Percentiles rank a stretch among this genome's conserved stretches.
Conservation (phyloP, 2,797 vertebrate species). For the Chelidonichthys spinosus region DNA sequence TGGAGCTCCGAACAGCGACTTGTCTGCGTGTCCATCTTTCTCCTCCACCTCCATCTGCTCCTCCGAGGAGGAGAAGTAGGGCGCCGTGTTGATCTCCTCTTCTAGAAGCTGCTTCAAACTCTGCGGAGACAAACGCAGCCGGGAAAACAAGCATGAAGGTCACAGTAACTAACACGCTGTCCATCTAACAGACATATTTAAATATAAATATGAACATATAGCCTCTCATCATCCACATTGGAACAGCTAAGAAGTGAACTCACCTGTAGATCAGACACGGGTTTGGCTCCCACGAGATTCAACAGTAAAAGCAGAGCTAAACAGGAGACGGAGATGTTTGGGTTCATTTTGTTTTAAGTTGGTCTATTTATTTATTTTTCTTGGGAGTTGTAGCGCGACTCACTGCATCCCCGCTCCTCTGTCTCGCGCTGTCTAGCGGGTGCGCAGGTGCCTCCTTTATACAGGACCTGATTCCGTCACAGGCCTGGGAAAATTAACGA, state of each 20-base stretch:
- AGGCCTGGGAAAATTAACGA: slow-evolving; percentile 63
- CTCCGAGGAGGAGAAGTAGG: slow-evolving; percentile 42
- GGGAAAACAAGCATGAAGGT: background rate
- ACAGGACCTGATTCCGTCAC: slow-evolving; percentile 74
- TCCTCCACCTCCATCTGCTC: slow-evolving; percentile 54
- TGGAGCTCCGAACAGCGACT: too few relatives aligned
- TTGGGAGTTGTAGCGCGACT: background rate
- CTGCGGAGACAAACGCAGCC: slow-evolving; percentile 42
- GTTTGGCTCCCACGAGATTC: slow-evolving; percentile 61
- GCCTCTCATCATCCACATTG: too few relatives aligned
- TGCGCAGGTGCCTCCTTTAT: slow-evolving; percentile 75
- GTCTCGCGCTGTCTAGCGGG: slow-evolving; percentile 5
- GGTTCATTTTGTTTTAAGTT: slow-evolving; percentile 41
- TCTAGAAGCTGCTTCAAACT: slow-evolving; percentile 78
- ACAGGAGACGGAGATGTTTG: slow-evolving; percentile 60
- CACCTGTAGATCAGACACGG: slow-evolving; percentile 79
- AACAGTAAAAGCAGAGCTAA: slow-evolving; percentile 75
- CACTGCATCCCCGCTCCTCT: background rate
- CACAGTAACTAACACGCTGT: background rate
- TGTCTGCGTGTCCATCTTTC: slow-evolving; percentile 25
- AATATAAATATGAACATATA: background rate
- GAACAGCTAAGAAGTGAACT: slow-evolving; percentile 26
- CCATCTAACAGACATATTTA: background rate
- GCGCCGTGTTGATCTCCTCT: slow-evolving; percentile 59
- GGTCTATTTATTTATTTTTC: background rate